Evolutionary conservation across 2,113 vertebrate genomes (phyloP).

Genomic region (Paedocypris sp.): DNA sequence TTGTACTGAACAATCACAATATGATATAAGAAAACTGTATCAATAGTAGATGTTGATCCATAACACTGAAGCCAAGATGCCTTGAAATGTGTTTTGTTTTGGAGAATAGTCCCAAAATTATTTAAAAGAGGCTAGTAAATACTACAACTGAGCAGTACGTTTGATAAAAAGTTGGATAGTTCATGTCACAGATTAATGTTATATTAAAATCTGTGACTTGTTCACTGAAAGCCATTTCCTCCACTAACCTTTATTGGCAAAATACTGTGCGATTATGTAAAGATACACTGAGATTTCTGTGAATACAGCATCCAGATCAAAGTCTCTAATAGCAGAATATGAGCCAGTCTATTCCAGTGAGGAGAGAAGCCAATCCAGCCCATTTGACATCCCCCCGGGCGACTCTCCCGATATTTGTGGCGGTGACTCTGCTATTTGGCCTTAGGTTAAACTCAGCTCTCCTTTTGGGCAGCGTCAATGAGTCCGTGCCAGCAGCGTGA

Average conservation of each 20-base stretch:
- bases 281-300: background rate
- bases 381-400: background rate
- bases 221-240: background rate
- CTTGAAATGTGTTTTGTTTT: too few species aligned
- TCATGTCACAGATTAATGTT: background rate
- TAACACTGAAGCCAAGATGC: too few species aligned
- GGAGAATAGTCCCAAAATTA: background rate
- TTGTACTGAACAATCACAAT: too few species aligned
- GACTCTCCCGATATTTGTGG: background rate
- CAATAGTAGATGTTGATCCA: too few species aligned
- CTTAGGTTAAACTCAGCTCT: conserved; percentile 8
- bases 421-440: background rate
- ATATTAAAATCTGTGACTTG: background rate
- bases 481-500: conserved; percentile 7
- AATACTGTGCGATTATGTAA: conserved; percentile 14
- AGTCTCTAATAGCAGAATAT: conserved; percentile 19
- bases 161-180: too few species aligned
- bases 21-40: background rate
- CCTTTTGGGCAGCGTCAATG: conserved; percentile 5
- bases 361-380: background rate
- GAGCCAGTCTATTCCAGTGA: conserved; percentile 4
- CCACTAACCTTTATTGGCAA: background rate
- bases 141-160: too few species aligned
- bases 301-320: conserved; percentile 4
- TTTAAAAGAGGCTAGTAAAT: background rate